Evolutionary conservation across 2,113 vertebrate species (phyloP), one percentile per base, ranked within the genome.

Genomic region (Motacilla alba): DNA sequence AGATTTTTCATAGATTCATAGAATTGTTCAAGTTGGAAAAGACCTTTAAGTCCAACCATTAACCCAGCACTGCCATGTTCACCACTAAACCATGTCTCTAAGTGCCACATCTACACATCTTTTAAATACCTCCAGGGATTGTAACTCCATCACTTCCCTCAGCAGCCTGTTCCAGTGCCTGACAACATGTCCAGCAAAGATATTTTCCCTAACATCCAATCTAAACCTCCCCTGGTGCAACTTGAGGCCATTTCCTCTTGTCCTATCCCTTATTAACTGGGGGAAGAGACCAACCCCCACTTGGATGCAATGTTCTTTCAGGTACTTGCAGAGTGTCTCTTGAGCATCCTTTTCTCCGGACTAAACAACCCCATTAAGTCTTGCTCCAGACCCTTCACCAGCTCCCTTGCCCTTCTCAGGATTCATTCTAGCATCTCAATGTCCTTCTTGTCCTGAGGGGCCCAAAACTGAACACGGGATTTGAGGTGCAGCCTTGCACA

Each of bases 401-500:
- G 15, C 10, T 74, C 18, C 0, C 0, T 21, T 52, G 13, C 33
- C 22, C 15, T 52, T 28, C 60, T 28, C 60, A 59, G 27, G 13
- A n/a, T 22, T 8, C 7, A 11, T 10, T 59, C 10, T 16, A 81
- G 52, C 1, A 6, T 60, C 37, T 50, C 77, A 16, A 6, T 23
- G 12, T 10, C 26, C 3, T 64, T 49, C 10, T 58, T 37, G 15
- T 4, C 6, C 4, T 18, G 44, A 59, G 8, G 4, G 22, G 18
- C 7, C 18, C 43, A 66, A 33, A 6, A 6, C 5, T 23, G 27
- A 66, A 20, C 37, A 23, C 11, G 11, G 27, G 30, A 28, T 37
- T 44, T 0, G 0, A 50, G 15, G 15, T 50, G 68, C 1, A 0
- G 35, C 37, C 18, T 66, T n/a, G n/a, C n/a, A n/a, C n/a, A n/a